These are phyloP conservation scores for Chamaetylas fuelleborni DNA, from an alignment of 2,113 vertebrate genomes.

Conservation along the genomic window DNA sequence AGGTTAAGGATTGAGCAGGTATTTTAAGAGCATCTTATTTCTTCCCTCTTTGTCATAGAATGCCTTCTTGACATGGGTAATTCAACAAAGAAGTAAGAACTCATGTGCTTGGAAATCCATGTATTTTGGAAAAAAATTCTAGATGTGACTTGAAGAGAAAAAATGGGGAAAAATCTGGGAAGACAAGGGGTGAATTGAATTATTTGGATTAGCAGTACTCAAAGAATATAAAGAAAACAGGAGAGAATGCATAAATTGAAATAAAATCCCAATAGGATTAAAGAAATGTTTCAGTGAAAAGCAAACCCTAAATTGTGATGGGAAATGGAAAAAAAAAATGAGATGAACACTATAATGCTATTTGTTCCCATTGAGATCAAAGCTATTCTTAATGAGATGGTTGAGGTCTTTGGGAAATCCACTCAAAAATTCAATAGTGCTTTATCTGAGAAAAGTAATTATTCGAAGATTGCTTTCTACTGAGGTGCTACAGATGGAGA, in stretches of 20 bases:
- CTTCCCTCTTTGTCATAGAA: background rate
- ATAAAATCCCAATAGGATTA: background rate
- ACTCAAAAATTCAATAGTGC: slow-evolving; percentile 10
- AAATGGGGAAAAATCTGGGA: background rate
- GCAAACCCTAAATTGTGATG: background rate
- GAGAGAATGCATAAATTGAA: background rate
- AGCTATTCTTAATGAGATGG: slow-evolving; percentile 32
- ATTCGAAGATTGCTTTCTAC: slow-evolving; percentile 18
- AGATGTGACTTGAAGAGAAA: background rate
- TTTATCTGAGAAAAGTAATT: slow-evolving; percentile 57
- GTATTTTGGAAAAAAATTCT: background rate
- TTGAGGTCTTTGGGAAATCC: slow-evolving; percentile 12
- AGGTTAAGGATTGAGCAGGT: background rate
- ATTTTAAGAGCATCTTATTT: background rate
- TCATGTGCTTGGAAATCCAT: background rate
- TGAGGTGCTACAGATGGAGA: slow-evolving; percentile 56
- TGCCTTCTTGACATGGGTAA: background rate
- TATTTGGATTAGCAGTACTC: background rate
- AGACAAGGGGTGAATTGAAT: background rate
- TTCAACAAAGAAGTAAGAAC: background rate
- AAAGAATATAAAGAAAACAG: background rate
- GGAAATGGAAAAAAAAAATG: background rate
- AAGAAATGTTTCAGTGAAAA: background rate
- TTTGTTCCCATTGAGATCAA: background rate
- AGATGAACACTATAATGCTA: background rate